A percentile compares a stretch with the other conserved stretches of the same genome.
phyloP scores from a whole-genome alignment of 2,113 vertebrate genomes.

The Amphilophus citrinellus region DNA sequence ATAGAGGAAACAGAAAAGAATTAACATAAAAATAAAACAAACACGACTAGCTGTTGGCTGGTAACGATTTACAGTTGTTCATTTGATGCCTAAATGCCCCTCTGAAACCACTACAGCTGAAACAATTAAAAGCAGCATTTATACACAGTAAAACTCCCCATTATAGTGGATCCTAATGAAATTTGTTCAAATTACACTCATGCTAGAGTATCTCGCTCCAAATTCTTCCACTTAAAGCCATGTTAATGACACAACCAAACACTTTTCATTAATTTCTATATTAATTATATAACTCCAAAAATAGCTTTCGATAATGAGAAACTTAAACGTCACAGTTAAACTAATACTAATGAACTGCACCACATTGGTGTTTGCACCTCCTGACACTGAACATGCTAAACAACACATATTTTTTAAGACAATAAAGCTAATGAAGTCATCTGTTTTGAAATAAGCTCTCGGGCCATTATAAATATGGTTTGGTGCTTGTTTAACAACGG shows the following conservation, averaged over 20 bases:
- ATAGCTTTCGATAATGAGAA: constrained; percentile 21
- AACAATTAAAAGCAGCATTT: constrained; percentile 39
- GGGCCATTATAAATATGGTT: background rate
- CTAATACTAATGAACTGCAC: background rate
- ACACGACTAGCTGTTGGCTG: background rate
- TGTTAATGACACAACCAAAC: constrained; percentile 36
- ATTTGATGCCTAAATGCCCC: constrained; percentile 19
- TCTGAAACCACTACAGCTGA: constrained; percentile 13
- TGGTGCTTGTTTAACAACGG: background rate
- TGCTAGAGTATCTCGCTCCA: constrained; percentile 7
- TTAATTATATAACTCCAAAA: constrained; percentile 26
- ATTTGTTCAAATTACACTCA: constrained; percentile 27
- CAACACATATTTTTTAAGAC: background rate
- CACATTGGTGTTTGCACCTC: background rate
- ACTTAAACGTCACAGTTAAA: background rate
- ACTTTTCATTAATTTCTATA: constrained; percentile 19
- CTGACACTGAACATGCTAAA: background rate
- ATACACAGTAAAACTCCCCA: constrained; percentile 25
- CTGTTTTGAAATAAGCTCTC: background rate
- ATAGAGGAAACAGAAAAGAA: background rate
- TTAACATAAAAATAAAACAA: background rate
- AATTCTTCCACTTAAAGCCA: background rate
- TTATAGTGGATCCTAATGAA: constrained; percentile 42
- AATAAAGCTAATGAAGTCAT: background rate
- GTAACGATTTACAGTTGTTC: constrained; percentile 15